Evolutionary conservation across 2,797 vertebrate species (phyloP).

Genomic region (Acrossocheilus fasciatus): DNA sequence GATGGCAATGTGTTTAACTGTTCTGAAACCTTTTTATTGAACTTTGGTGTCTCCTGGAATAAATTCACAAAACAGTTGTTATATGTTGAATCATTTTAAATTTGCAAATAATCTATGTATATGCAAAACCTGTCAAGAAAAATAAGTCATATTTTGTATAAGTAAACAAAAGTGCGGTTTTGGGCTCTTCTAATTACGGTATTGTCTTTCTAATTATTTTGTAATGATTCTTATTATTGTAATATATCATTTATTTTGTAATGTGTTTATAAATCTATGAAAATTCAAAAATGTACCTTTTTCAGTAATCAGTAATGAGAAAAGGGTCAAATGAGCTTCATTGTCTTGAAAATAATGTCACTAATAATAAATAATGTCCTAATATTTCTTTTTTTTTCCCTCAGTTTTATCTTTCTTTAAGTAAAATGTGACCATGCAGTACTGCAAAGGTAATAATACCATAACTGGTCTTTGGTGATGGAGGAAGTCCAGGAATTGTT

Average conservation of each 20-base stretch:
- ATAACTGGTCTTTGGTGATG: conserved; percentile 9
- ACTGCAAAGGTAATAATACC: conserved; percentile 22
- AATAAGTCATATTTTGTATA: background rate
- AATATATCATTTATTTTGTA: background rate
- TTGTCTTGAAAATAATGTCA: background rate
- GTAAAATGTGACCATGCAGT: background rate
- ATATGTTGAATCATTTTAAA: background rate
- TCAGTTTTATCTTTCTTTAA: background rate
- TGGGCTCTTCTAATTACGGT: background rate
- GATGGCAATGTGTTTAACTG: background rate
- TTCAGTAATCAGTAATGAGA: background rate
- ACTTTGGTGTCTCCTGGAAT: conserved; percentile 29
- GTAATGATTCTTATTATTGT: background rate
- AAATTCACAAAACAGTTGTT: background rate
- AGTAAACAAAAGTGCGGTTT: background rate
- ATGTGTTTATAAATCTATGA: background rate
- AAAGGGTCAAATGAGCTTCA: background rate
- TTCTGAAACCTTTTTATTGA: conserved; percentile 2
- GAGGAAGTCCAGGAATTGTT: conserved; percentile 62
- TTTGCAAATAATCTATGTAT: background rate
- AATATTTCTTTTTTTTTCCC: background rate
- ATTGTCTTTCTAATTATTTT: background rate
- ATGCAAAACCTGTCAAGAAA: background rate
- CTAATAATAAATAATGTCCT: too few species aligned
- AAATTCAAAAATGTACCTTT: background rate